Evolutionary conservation across 1,140 invertebrate genomes (phyloP), one percentile per base, ranked within the genome.

Genomic region (Drosophila fuyamai): DNA sequence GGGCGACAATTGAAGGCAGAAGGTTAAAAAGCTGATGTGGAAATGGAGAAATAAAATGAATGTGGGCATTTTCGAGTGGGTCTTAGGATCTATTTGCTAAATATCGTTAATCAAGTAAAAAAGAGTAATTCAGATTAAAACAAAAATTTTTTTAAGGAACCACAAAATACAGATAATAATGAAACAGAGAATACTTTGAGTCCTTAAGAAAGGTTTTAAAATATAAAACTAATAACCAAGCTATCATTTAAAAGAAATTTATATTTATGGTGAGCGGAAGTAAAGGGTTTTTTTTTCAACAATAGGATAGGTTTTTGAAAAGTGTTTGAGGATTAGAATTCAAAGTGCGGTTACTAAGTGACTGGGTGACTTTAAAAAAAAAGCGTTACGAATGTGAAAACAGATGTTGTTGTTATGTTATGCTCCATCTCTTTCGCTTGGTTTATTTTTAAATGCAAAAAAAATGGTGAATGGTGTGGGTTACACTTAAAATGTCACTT

Each of bases 271-370:
- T 18, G 23, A 18, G 14, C 23, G 29, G 23, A 50, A 29, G 23
- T 48, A 29, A 9, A 13, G 13, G 6, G 10, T 32, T 7, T 4
- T 48, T 29, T 27, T 48, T 13, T 23, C 23, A 23, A 23, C 23
- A 23, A 23, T 23, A 23, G 27, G 23, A n/a, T 29, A 8, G 23
- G 13, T 8, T 29, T 48, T 48, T 6, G 12, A 48, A 27, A 7
- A 27, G 12, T n/a, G 12, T 12, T 23, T 13, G 16, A 46, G 29
- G 56, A 44, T 23, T n/a, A 68, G 79, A 76, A 75, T 83, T 81
- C 80, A 81, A 83, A 83, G 80, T 83, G 79, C 80, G 72, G 58
- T 75, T 73, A 85, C 67, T 83, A 85, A 83, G 81, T 85, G 81
- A 85, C 76, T 85, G 80, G 81, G 81, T 85, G 70, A 83, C 59